Percentiles rank a stretch among this genome's conserved stretches.
Evolutionary conservation across 35 echinoderm and acorn worm species (phyloP).

Genomic region (Patiria miniata): DNA sequence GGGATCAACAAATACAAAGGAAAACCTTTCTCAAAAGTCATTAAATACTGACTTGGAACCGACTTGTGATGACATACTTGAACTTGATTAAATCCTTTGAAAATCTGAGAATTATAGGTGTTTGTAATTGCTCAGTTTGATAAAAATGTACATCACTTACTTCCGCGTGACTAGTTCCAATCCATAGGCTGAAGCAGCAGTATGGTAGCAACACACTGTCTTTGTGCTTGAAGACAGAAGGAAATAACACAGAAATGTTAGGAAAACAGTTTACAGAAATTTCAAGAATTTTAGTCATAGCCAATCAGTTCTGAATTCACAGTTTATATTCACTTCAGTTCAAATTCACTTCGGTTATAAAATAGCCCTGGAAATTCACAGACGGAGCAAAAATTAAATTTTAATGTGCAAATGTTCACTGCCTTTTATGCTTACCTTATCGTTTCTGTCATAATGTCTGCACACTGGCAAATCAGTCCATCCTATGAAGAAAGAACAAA

Average conservation of each 20-base stretch:
- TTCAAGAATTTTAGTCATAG: background rate
- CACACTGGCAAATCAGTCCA: conserved; percentile 92
- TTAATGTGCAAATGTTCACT: no score
- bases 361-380: no score
- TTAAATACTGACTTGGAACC: no score
- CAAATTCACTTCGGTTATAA: no score
- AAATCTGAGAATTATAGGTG: no score
- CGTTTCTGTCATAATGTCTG: conserved; percentile 96
- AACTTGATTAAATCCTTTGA: no score
- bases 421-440: conserved; percentile 63
- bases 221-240: conserved; percentile 33
- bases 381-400: no score
- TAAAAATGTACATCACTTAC: conserved; percentile 42
- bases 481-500: conserved; percentile 49
- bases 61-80: no score
- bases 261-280: background rate
- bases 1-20: no score
- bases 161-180: conserved; percentile 65
- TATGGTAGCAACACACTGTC: conserved; percentile 81
- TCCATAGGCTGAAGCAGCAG: conserved; percentile 81
- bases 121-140: background rate
- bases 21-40: no score
- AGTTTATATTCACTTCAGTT: no score
- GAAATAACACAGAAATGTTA: background rate
- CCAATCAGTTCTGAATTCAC: no score